Base-by-base conservation (phyloP, 2,797 vertebrate genomes). In the Tiaroga cobitis region DNA sequence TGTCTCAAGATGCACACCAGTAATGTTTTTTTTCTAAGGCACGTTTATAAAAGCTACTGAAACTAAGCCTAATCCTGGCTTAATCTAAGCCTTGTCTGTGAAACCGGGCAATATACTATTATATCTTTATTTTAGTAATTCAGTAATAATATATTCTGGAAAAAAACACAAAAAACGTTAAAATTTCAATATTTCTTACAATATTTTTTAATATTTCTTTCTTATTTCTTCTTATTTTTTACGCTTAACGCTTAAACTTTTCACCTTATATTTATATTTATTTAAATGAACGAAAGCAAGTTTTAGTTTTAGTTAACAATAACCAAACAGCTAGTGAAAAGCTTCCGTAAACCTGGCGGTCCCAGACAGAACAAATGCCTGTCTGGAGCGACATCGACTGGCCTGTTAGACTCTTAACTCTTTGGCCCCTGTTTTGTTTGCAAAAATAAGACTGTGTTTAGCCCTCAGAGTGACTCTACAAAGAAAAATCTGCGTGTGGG, bases 401-500 rank as follows among this genome's bases (percentile, higher is more conserved):
- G 79, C 90, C 89, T 93, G 91, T 93, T 89, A 79, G 85, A 89
- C 76, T 86, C 56, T 86, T 89, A 24, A 82, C 90, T 91, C 89
- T 92, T 92, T 82, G 89, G 88, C 91, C 91, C 90, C 90, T 89
- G 89, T 89, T 90, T 85, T 93, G 88, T 94, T 94, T 94, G 92
- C 90, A 89, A 72, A 85, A 59, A 54, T 5, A 51, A 26, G 3
- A 46, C 41, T 26, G 29, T 29, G 72, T 39, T 29, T 39, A 8
- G 43, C 32, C 24, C 21, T 77, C 21, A 49, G 49, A 11, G 26
- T 26, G 54, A 59, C 19, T 72, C 37, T 65, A 63, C 29, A 75
- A 51, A 74, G 19, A 49, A n/a, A 46, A 41, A 18, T 21, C 56
- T 34, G 54, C 24, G 10, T 61, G 68, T 34, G 32, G 46, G 6